A percentile compares a stretch with the other conserved stretches of the same genome.
Evolutionary conservation across 2,888 invertebrate genomes (phyloP).

Genomic region (Drosophila anceps): DNA sequence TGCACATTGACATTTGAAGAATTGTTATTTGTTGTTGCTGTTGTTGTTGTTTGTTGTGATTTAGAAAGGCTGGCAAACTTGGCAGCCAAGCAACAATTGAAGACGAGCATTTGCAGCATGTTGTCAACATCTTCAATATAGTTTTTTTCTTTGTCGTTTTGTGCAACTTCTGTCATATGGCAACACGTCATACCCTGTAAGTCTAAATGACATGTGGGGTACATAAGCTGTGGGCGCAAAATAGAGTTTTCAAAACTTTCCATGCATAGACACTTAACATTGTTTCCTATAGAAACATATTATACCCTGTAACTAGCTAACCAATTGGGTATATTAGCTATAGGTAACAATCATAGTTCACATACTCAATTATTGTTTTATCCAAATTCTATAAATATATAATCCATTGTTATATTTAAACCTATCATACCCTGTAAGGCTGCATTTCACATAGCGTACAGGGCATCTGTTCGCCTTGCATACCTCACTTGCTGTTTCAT

Average conservation of each 20-base stretch:
- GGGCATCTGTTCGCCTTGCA: constrained; percentile 7
- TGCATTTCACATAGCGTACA: background rate
- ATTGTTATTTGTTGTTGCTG: constrained; percentile 27
- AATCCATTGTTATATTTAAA: too few species aligned
- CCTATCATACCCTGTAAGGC: constrained; percentile 1
- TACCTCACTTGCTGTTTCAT: constrained; percentile 2
- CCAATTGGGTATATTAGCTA: background rate
- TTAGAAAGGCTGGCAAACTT: constrained; percentile 65
- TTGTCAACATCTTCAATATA: constrained; percentile 39
- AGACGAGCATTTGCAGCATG: constrained; percentile 44
- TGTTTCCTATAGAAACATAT: background rate
- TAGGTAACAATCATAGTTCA: too few species aligned
- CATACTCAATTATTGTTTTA: background rate
- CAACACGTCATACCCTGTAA: constrained; percentile 2
- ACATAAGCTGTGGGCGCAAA: background rate
- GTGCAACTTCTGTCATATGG: constrained; percentile 22
- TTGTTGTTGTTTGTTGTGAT: constrained; percentile 31
- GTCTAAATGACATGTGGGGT: background rate
- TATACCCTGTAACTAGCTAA: background rate
- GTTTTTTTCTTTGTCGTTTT: constrained; percentile 6
- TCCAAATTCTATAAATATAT: background rate
- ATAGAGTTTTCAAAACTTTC: background rate
- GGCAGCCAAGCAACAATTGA: constrained; percentile 37
- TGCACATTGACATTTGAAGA: constrained; percentile 71
- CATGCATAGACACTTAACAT: too few species aligned